Base-by-base conservation (phyloP, 1,140 invertebrate species). In the Berghia stephanieae region DNA sequence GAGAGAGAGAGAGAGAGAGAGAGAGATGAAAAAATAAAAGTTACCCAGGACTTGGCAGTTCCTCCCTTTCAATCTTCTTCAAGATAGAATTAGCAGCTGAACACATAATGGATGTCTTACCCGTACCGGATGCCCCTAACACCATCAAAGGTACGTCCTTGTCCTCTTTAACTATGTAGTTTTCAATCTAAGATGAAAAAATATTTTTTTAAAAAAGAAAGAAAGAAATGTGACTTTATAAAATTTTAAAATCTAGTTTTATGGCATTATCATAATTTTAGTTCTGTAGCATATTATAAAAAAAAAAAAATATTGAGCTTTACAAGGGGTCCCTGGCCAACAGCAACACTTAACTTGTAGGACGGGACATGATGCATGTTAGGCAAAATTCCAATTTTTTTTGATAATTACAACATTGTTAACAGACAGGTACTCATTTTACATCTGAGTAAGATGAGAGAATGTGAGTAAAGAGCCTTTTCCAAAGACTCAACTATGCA, bases 61-160 rank as follows among this genome's bases (percentile, higher is more conserved):
- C 68, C 40, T 81, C 83, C 24, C 81, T 42, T 66, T 80, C 78
- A 27, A 83, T 77, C 77, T 82, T 86, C 27, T 79, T 74, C 10
- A 79, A 68, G 8, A 83, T 80, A 18, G 77, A 77, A 36, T 79
- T 79, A 18, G 83, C 84, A 67, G 82, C 84, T 78, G 83, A 82
- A 81, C 86, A 87, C 36, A 88, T 71, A 27, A 87, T 81, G 21
- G 85, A 87, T 1, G 86, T 86, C 69, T 88, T 88, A 13, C 87
- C 87, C 70, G 78, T 81, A 8, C 87, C 87, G 52, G 86, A 79
- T 24, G 81, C 81, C 13, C 87, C 87, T n/a, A 88, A 38, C 42
- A 88, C 49, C 43, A 87, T 52, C 67, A 87, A 72, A 34, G 87
- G 87, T 3, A 88, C 85, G 80, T 88, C 88, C 78, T 81, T 83